Percentiles rank a stretch among this genome's conserved stretches.
These are phyloP conservation scores for Hylaea fasciaria DNA, from an alignment of 2,888 invertebrate species.

Conservation along the genomic window DNA sequence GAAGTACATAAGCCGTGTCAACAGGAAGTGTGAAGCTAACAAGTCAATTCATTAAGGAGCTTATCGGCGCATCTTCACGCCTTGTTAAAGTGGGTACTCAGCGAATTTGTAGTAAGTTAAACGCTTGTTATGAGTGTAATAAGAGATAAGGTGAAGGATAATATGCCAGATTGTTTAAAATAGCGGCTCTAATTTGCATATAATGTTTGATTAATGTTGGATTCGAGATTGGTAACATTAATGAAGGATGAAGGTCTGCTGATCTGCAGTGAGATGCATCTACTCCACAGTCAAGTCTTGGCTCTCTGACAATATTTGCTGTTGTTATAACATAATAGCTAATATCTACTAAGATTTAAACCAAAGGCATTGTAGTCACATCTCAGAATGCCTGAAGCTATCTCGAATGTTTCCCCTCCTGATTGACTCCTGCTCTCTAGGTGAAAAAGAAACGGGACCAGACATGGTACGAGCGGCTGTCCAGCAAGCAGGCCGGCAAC, in stretches of 20 bases:
- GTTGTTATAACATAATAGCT: too few species aligned
- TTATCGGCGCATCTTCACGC: slow-evolving; percentile 25
- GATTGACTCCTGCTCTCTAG: slow-evolving; percentile 50
- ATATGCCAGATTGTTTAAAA: slow-evolving; percentile 39
- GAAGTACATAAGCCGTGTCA: not conserved
- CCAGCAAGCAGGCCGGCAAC: slow-evolving; percentile 60
- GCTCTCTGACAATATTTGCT: not conserved
- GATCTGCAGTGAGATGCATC: not conserved
- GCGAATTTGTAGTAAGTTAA: slow-evolving; percentile 9
- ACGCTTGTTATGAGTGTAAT: slow-evolving; percentile 15
- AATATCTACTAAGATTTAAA: too few species aligned
- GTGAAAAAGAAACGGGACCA: slow-evolving; percentile 68
- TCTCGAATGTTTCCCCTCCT: slow-evolving; percentile 1
- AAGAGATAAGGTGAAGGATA: slow-evolving; percentile 30
- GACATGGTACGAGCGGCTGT: slow-evolving; percentile 80
- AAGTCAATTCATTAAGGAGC: slow-evolving; percentile 17
- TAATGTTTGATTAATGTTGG: slow-evolving; percentile 26
- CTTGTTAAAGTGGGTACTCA: slow-evolving; percentile 26
- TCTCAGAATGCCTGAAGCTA: too few species aligned
- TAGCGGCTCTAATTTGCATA: slow-evolving; percentile 36
- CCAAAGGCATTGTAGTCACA: too few species aligned
- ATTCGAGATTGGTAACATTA: not conserved
- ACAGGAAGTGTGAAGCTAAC: not conserved
- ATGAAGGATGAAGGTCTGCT: not conserved
- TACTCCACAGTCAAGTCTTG: not conserved